These are phyloP conservation scores for Noctilio leporinus DNA, from an alignment of 2,113 vertebrate genomes.

Conservation along the genomic window DNA sequence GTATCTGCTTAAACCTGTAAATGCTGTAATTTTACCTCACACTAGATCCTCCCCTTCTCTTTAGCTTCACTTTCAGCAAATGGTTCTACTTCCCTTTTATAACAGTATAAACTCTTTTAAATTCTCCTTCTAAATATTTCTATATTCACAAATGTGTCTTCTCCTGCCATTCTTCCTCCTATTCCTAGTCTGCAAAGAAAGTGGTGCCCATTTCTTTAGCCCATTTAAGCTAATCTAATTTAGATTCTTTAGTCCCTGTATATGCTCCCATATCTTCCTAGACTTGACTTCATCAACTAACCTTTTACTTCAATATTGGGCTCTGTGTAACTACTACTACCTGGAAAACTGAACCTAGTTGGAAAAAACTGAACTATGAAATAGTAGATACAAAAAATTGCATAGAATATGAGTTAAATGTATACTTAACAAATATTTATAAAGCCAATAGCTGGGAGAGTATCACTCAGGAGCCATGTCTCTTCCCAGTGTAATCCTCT, in stretches of 20 bases:
- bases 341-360: not conserved
- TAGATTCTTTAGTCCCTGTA: not conserved
- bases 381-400: not conserved
- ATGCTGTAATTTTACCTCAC: not conserved
- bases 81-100: not conserved
- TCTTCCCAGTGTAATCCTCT: not conserved
- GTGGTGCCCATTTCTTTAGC: not conserved
- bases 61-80: not conserved
- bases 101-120: not conserved
- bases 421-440: not conserved
- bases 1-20: not conserved
- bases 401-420: not conserved
- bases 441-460: not conserved
- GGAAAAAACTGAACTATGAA: not conserved
- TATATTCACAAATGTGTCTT: not conserved
- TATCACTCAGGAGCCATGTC: not conserved
- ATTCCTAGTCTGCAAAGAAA: not conserved
- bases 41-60: not conserved
- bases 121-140: not conserved
- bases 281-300: not conserved
- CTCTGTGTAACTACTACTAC: not conserved
- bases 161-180: not conserved
- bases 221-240: not conserved
- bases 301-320: not conserved
- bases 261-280: not conserved